These are phyloP conservation scores for Anthoscopus minutus DNA, from an alignment of 2,113 vertebrate genomes.

Conservation along the genomic window DNA sequence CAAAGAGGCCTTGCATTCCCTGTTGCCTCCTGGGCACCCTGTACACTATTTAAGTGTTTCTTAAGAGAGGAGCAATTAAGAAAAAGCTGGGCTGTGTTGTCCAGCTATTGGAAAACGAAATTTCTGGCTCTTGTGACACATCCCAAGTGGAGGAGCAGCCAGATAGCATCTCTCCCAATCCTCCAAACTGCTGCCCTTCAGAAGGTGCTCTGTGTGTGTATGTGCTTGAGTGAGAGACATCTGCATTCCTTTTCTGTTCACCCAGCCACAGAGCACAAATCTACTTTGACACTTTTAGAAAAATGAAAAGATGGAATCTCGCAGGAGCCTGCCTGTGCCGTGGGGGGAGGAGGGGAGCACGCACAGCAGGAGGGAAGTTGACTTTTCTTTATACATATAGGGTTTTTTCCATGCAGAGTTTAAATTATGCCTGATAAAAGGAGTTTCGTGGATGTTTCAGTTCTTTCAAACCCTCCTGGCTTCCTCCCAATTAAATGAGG, in stretches of 20 bases:
- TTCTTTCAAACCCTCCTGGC: conserved; percentile 86
- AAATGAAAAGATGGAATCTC: conserved; percentile 83
- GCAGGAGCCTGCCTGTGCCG: conserved; percentile 69
- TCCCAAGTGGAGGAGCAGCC: not conserved
- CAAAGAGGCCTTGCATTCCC: not conserved
- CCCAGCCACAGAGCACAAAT: conserved; percentile 76
- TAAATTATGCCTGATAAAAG: conserved; percentile 89
- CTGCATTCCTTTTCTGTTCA: conserved; percentile 72
- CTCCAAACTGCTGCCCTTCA: conserved; percentile 12
- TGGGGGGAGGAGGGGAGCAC: conserved; percentile 58
- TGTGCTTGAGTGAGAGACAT: conserved; percentile 59
- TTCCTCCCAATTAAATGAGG: conserved; percentile 87
- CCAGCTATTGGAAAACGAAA: conserved; percentile 31
- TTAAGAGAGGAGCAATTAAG: not conserved
- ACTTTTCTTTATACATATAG: conserved; percentile 87
- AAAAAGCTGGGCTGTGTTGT: not conserved
- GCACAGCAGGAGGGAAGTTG: conserved; percentile 81
- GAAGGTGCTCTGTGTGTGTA: conserved; percentile 13
- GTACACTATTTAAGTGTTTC: not conserved
- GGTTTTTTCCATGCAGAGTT: conserved; percentile 85
- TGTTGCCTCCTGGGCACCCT: not conserved
- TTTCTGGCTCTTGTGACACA: not conserved
- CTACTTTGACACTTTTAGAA: conserved; percentile 80
- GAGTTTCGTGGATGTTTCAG: conserved; percentile 83
- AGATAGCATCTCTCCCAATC: not conserved